Base-by-base conservation (phyloP, 2,113 vertebrate species). In the Hirundichthys speculiger region DNA sequence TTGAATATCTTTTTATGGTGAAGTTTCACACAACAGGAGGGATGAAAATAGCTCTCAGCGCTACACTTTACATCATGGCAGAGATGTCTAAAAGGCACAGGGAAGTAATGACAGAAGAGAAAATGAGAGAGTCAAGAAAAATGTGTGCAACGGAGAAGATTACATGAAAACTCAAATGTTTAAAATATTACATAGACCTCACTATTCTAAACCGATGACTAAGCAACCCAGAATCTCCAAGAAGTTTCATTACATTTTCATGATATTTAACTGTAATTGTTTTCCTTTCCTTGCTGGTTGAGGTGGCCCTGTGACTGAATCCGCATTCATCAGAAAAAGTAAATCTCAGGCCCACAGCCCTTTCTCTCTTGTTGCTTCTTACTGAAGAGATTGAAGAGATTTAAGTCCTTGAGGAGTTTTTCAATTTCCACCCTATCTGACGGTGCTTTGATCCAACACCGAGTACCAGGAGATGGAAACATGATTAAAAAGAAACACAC, bases 401-500 rank as follows among this genome's bases (percentile, higher is more conserved):
- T 15, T 1, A 49, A 74, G 75, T 83, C 69, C 69, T 85, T 80
- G 57, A 84, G 60, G 75, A 82, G 77, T 78, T 75, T 45, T 86
- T 87, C 82, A 86, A 79, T 86, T 84, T 86, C 73, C 82, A 43
- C 22, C 30, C 14, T 62, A 69, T 86, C 64, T 73, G 74, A 63
- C 72, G 54, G 73, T 39, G 66, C 75, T 51, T 75, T 34, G 42
- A 69, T 59, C 58, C 27, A 38, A 52, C 66, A 63, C 1, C 3
- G 13, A 20, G 73, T 52, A 75, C 52, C 69, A 58, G 84, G 72
- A 84, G 83, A 84, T 80, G 41, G 67, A 65, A 56, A 71, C 54
- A 19, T 84, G 85, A 90, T 87, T 85, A 89, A 86, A 87, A 88
- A 87, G 85, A 87, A 87, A 88, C 75, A 64, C 55, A 52, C 11